phyloP scores from a whole-genome alignment of 2,888 invertebrate genomes.

The Calliopum simillimum region DNA sequence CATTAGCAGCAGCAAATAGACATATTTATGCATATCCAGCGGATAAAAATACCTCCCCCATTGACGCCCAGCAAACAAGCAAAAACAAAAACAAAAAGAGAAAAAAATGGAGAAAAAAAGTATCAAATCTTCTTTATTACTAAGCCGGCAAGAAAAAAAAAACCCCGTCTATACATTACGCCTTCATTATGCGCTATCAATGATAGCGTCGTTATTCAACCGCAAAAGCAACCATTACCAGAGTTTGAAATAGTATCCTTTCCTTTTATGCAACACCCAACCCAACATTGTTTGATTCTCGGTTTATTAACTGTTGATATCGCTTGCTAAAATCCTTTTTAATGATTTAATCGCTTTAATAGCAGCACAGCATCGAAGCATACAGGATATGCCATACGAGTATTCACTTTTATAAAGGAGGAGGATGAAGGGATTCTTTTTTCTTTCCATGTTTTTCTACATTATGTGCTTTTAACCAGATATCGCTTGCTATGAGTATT shows the following conservation, averaged over 20 bases:
- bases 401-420: too few species aligned
- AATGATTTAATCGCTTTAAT: slow-evolving; percentile 30
- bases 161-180: background rate
- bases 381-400: background rate
- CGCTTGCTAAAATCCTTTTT: slow-evolving; percentile 23
- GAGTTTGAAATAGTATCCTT: background rate
- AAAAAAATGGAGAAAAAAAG: background rate
- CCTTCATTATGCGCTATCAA: too few species aligned
- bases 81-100: too few species aligned
- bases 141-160: background rate
- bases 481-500: too few species aligned
- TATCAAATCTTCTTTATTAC: background rate
- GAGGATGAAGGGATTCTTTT: too few species aligned
- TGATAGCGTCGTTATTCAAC: background rate
- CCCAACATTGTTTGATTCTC: background rate
- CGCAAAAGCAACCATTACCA: background rate
- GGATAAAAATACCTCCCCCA: background rate
- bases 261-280: background rate
- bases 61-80: too few species aligned
- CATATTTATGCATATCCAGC: too few species aligned
- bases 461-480: too few species aligned
- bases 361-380: background rate
- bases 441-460: too few species aligned
- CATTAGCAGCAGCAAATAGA: slow-evolving; percentile 1
- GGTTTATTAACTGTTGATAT: slow-evolving; percentile 26